Conservation (phyloP, 2,113 vertebrate species). For the Malurus cyaneus region DNA sequence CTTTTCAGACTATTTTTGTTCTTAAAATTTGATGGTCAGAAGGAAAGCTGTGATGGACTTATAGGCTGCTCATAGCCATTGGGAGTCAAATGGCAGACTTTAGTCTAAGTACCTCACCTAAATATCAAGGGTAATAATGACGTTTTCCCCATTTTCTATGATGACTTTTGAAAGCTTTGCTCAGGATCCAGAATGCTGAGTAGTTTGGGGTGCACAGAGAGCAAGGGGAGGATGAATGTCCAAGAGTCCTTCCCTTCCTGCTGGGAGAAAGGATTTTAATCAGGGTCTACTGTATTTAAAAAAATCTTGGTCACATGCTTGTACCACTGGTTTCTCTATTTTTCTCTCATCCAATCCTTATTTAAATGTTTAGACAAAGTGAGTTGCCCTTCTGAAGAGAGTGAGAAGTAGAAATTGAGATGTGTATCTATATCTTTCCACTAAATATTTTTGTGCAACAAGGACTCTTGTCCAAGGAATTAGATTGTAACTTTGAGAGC, state of each 20-base stretch:
- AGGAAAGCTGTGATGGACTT: background rate
- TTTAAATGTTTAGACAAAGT: background rate
- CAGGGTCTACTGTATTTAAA: background rate
- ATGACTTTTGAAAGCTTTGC: background rate
- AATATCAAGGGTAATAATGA: background rate
- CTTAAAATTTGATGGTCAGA: background rate
- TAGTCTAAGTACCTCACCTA: background rate
- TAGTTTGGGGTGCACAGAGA: background rate
- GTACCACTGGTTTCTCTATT: background rate
- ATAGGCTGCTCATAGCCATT: background rate
- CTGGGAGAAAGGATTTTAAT: background rate
- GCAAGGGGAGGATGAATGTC: background rate
- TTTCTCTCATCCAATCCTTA: background rate
- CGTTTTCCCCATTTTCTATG: background rate
- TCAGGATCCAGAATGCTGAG: background rate
- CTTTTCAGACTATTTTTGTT: background rate
- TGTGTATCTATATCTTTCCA: background rate
- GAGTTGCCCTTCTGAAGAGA: background rate
- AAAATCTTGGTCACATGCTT: background rate
- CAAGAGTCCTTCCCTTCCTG: background rate
- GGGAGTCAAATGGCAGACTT: background rate
- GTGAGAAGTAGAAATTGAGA: background rate
- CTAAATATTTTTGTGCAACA: background rate
- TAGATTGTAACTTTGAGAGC: background rate
- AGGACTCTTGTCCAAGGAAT: background rate